Evolutionary conservation across 2,888 invertebrate species (phyloP).

Genomic region (Dioctria rufipes): DNA sequence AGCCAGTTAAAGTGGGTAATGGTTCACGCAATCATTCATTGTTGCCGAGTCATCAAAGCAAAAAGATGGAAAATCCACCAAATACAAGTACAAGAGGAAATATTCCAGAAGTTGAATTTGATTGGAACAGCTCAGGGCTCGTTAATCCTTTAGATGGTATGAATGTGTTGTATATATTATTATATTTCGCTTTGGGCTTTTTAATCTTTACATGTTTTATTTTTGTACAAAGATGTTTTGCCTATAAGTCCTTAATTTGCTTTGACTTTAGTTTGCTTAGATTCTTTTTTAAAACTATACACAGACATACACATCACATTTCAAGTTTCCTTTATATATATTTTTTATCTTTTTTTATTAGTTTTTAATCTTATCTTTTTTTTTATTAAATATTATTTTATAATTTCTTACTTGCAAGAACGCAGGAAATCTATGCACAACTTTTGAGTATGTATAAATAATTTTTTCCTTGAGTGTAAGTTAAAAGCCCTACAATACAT

Average conservation of each 20-base stretch:
- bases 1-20: conserved; percentile 70
- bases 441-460: too few species aligned
- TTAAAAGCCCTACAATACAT: too few species aligned
- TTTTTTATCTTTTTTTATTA: background rate
- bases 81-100: conserved; percentile 63
- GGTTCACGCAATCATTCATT: background rate
- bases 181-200: background rate
- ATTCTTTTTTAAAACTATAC: conserved; percentile 1
- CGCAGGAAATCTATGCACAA: too few species aligned
- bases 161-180: conserved; percentile 60
- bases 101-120: conserved; percentile 79
- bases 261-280: conserved; percentile 22
- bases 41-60: background rate
- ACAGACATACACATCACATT: conserved; percentile 5
- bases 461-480: too few species aligned
- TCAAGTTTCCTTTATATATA: conserved; percentile 4
- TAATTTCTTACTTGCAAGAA: too few species aligned
- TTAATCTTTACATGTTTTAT: conserved; percentile 33
- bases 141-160: conserved; percentile 81
- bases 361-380: background rate
- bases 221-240: background rate
- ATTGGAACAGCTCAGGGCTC: conserved; percentile 82
- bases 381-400: background rate
- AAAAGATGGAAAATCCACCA: background rate
- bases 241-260: background rate